Evolutionary conservation across 2,113 vertebrate genomes (phyloP).

Genomic region (Uropsilus gracilis): DNA sequence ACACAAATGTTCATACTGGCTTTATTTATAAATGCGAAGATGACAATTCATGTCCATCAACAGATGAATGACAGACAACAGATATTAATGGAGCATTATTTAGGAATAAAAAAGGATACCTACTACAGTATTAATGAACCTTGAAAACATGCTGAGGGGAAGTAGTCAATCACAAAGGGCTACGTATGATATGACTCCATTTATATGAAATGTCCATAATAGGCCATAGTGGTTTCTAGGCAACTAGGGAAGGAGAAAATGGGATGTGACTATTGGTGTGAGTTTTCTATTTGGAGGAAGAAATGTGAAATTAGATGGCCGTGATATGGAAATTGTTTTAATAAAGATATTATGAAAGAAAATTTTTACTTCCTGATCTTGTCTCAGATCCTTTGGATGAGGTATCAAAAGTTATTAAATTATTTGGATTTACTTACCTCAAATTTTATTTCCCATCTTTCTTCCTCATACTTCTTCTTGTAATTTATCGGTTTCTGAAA

Average conservation of each 20-base stretch:
- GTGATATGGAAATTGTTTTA: not conserved
- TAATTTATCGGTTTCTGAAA: constrained; percentile 76
- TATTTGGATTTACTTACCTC: constrained; percentile 83
- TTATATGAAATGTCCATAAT: not conserved
- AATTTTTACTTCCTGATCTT: constrained; percentile 1
- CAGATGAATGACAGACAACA: constrained; percentile 17
- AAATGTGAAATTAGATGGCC: constrained; percentile 3
- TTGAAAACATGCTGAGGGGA: not conserved
- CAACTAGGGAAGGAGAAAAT: not conserved
- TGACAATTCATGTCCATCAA: not conserved
- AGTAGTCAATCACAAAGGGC: not conserved
- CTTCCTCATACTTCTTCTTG: constrained; percentile 74
- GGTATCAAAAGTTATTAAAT: constrained; percentile 15
- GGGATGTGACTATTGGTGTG: not conserved
- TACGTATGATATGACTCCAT: not conserved
- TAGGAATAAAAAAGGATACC: not conserved
- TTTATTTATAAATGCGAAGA: not conserved
- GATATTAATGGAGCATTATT: not conserved
- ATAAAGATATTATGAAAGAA: constrained; percentile 15
- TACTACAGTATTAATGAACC: not conserved
- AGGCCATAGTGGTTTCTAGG: not conserved
- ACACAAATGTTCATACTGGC: not conserved
- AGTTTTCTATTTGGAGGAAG: not conserved
- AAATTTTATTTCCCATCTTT: constrained; percentile 87
- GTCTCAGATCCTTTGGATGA: not conserved